These are phyloP conservation scores for Diorhabda sublineata DNA, from an alignment of 1,140 invertebrate species.

Conservation along the genomic window DNA sequence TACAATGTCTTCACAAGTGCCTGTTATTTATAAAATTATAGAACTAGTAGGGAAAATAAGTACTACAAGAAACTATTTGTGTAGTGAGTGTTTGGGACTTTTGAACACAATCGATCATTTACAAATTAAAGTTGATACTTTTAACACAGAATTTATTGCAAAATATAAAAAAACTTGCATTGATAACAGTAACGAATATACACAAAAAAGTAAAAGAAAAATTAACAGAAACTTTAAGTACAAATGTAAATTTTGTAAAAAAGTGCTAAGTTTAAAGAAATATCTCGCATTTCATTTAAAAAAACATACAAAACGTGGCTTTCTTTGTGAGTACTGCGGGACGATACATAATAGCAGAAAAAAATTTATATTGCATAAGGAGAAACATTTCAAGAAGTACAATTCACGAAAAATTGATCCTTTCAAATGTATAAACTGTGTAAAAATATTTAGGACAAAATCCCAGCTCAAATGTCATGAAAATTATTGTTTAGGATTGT, in stretches of 20 bases:
- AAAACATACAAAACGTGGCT: constrained; percentile 22
- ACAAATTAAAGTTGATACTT: constrained; percentile 35
- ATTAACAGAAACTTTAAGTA: constrained; percentile 15
- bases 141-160: constrained; percentile 31
- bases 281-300: constrained; percentile 20
- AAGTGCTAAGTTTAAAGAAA: constrained; percentile 22
- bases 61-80: constrained; percentile 36
- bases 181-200: constrained; percentile 22
- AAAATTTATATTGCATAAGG: constrained; percentile 21
- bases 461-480: constrained; percentile 39
- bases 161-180: constrained; percentile 32
- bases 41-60: constrained; percentile 32
- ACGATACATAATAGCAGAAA: constrained; percentile 12
- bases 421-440: constrained; percentile 28
- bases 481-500: constrained; percentile 38
- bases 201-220: constrained; percentile 4
- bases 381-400: constrained; percentile 19
- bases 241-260: constrained; percentile 32
- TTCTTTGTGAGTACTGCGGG: constrained; percentile 31
- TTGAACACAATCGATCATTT: constrained; percentile 43
- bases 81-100: constrained; percentile 40
- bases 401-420: constrained; percentile 10
- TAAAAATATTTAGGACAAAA: constrained; percentile 27
- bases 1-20: constrained; percentile 42
- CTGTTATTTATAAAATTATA: constrained; percentile 36